Evolutionary conservation across 2,113 vertebrate genomes (phyloP), one percentile per base, ranked within the genome.

Genomic region (Pteropus alecto): DNA sequence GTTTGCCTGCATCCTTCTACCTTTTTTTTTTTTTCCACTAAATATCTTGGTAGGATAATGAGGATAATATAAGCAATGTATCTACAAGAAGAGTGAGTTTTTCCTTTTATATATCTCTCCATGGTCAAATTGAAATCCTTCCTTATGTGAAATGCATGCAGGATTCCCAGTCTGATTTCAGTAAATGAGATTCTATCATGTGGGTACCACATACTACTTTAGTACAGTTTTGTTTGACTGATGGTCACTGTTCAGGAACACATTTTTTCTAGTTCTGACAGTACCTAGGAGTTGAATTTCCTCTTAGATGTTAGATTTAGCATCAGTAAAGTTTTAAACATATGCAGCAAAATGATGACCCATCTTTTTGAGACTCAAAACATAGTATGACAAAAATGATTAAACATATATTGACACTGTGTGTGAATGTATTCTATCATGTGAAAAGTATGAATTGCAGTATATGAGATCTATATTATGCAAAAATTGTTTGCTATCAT

Each of bases 141-240:
- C 51, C 89, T 79, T 51, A 85, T 85, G n/a, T 58, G 85, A 90
- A 94, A 96, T 93, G 38, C 81, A 73, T 41, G 6, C 7, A 5
- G 10, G 21, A 3, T 61, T 93, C 43, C 70, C 71, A 87, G 33
- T 70, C 95, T 48, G 71, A 61, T 96, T 96, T 79, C 63, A 48
- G 67, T 73, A 97, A 87, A 93, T 97, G 85, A 93, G 73, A 60
- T 87, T 60, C 54, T 94, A 51, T 79, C 90, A 58, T 38, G 74
- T 94, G 61, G 21, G 43, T 21, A 91, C 65, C 43, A 70, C 90
- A 97, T 19, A 51, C n/a, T 76, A 87, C 63, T 94, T 93, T n/a
- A 61, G n/a, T 54, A 70, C 58, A 58, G 77, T 93, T 96, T 97
- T 14, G 8, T 79, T 94, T 97, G 96, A 97, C 94, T 91, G 93